Base-by-base conservation (phyloP, 2,113 vertebrate species). In the Otus sunia region DNA sequence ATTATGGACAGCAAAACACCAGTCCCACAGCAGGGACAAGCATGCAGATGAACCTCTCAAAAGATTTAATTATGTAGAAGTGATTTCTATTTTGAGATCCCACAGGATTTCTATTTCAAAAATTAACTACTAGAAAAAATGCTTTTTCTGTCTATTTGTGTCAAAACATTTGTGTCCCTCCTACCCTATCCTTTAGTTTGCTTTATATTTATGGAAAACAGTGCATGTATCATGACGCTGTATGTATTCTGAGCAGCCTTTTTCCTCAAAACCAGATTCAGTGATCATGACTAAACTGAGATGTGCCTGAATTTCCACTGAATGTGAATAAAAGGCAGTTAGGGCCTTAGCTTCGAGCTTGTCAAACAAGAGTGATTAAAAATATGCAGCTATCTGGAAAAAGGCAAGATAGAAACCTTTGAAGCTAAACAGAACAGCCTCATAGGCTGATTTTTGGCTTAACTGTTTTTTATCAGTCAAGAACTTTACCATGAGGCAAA, bases 171-270 rank as follows among this genome's bases (percentile, higher is more conserved):
- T 53, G n/a, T 83, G 75, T 67, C 15, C 20, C 32, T 93, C 72
- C 56, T 59, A 36, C n/a, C 26, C 17, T 76, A 29, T 81, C 59
- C 69, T 20, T 21, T n/a, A 39, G 30, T 50, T 86, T 0, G 0
- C 23, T 80, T 88, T 47, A 17, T 71, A 47, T 81, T 94, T 86
- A 74, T 0, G 3, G 68, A 43, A 88, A 95, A 80, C 5, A 39
- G 22, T 53, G 41, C 66, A 29, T 0, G 0, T 25, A 69, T 53
- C 1, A 0, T 82, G 58, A 64, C 2, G 8, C 8, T 29, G 3
- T 55, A 30, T 3, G 3, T 63, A 21, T 86, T 92, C 39, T 26
- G 13, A 91, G 60, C 56, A 83, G 39, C 10, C 16, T 45, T 55
- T 26, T 72, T 62, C 32, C 78, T 95, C 50, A 47, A 81, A 90